Evolutionary conservation across 1,140 invertebrate species (phyloP), one percentile per base, ranked within the genome.

Genomic region (Oedothorax gibbosus): DNA sequence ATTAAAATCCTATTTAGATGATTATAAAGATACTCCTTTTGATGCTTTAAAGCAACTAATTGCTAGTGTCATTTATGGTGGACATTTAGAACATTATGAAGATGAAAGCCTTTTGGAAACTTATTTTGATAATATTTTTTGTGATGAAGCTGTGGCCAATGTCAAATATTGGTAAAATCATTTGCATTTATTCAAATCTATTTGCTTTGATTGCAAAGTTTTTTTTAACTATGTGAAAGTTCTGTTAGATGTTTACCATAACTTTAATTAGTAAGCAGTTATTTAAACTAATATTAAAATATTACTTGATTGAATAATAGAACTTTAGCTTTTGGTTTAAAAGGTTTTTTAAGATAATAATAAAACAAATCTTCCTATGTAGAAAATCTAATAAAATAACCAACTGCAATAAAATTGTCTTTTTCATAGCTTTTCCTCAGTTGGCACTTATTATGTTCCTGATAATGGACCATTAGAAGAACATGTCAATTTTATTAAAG

Each of bases 61-160:
- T n/a, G 90, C 90, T 14, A 90, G 89, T 66, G 90, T 91, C 84
- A 91, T 89, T 87, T 92, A 92, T 79, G 91, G 91, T 68, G 91
- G 91, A 86, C 91, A 92, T 87, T 89, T 91, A 57, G 91, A 90
- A 62, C 90, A 91, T 81, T 88, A 89, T 50, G 90, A 88, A 88
- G 91, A 91, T 86, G 86, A 90, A 56, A 86, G 89, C 50, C 87
- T 92, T 10, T 86, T 97, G 18, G 92, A 93, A 79, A 95, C 95
- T 1, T 97, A 97, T 88, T 94, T 96, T 75, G 93, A 94, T 88
- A 93, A 95, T 88, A 95, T 93, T 91, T 96, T 96, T 90, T 93
- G 92, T 86, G 94, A 95, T 14, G 93, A 94, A 57, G 92, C 92
- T 0, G 88, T 10, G 95, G 9, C 92, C 90, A 20, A 89, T 90